Base-by-base conservation (phyloP, 2,797 vertebrate genomes). In the Xenops minutus region DNA sequence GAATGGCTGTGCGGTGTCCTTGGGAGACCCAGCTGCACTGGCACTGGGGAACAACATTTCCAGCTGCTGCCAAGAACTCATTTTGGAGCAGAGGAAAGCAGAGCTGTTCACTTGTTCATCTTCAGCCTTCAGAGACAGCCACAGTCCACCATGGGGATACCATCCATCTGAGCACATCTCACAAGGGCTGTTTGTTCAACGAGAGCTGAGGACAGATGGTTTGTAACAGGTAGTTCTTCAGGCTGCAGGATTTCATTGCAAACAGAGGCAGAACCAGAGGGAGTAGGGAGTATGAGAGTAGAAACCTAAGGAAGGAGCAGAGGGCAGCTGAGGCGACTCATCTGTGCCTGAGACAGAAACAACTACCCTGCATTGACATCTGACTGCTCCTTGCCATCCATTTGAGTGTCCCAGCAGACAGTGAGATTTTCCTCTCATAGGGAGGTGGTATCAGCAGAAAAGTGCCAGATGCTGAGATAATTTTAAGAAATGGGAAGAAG, bases 401-500 rank as follows among this genome's bases (percentile, higher is more conserved):
- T 74, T 23, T 49, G 10, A 49, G 32, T 6, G 12, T 62, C 41
- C 49, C 48, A 63, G 82, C 10, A 74, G 74, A 78, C 44, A 80
- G 71, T 18, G 81, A 46, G 76, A n/a, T 52, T 61, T 82, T 81
- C 34, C 51, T 91, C 49, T 67, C 62, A 43, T 16, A 56, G 73
- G 44, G 73, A 83, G 84, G 67, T 10, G 27, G 10, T 64, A 64
- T 93, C 69, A 74, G 63, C 61, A 79, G 89, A 86, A 89, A 95
- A 90, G 44, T 86, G 61, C 58, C 69, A 68, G 77, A 48, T 92
- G 71, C 59, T 0, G 2, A 91, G 49, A 55, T 90, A 85, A 92
- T 94, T 91, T 67, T 49, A 88, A 83, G 80, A 96, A 89, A 78
- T 62, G 44, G 71, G 48, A 93, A 95, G 66, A 92, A 84, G 16